Base-by-base conservation (phyloP, 2,797 vertebrate genomes). In the Pachyuromys duprasi region DNA sequence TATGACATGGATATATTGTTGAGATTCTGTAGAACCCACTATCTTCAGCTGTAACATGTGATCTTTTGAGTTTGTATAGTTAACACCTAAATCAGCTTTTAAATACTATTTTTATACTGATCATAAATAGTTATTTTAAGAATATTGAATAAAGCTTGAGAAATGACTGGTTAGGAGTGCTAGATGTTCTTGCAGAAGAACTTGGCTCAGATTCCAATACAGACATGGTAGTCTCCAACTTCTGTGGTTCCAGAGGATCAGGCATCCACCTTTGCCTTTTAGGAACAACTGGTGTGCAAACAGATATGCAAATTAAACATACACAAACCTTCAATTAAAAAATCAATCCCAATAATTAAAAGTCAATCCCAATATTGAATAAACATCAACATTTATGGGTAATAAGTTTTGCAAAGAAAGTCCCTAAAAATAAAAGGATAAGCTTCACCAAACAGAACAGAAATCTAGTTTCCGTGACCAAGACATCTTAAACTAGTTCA, bases 361-460 rank as follows among this genome's bases (percentile, higher is more conserved):
- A 49, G 11, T 11, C 49, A 49, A 49, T 49, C 49, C 49, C 8
- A 49, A 28, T 57, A 69, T 70, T 70, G 57, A 86, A 86, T 74
- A 72, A 57, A 39, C 88, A 78, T 67, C 80, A 80, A 75, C 36
- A 86, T 49, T 60, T 1, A 67, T 70, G 80, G 20, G 13, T 31
- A 90, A 60, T n/a, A 12, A 24, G 39, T 49, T 93, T 90, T 81
- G 11, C 2, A 79, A 86, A 45, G 12, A 13, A 53, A 86, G 74
- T 94, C 24, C 91, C 26, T 82, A 45, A 72, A 91, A 91, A 86
- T 80, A 90, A 42, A 93, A 82, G 28, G 55, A 24, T 75, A 36
- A 42, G 31, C 63, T 15, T 83, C 20, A 14, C 55, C 53, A 80
- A 75, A 82, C 53, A 26, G 26, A 86, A 70, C 62, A 57, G 87